A percentile compares a stretch with the other conserved stretches of the same genome.
Evolutionary conservation across 1,140 invertebrate genomes (phyloP).

Genomic region (Zeugodacus cucurbitae): DNA sequence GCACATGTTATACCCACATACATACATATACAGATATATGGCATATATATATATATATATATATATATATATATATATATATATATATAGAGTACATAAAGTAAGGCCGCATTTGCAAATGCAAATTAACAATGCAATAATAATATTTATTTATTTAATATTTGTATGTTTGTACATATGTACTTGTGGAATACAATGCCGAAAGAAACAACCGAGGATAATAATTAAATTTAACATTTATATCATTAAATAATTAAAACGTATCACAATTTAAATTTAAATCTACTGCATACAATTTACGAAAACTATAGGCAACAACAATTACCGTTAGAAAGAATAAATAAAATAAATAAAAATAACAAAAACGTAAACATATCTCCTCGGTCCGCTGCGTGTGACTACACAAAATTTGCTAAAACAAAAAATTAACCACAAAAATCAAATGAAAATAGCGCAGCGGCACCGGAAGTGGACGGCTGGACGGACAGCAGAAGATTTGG

Average conservation of each 20-base stretch:
- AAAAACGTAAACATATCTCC: not conserved
- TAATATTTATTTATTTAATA: not conserved
- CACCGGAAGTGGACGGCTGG: not conserved
- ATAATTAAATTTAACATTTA: not conserved
- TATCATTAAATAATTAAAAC: not conserved
- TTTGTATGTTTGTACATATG: not conserved
- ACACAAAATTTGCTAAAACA: not conserved
- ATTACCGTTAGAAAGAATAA: not conserved
- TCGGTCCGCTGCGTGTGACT: not conserved
- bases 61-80: not conserved
- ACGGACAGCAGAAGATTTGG: not conserved
- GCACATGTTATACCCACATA: not conserved
- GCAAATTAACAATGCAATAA: not conserved
- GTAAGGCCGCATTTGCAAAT: not conserved
- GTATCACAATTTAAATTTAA: slow-evolving; percentile 7
- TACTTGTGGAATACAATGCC: not conserved
- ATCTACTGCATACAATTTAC: not conserved
- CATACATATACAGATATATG: not conserved
- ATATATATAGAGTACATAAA: not conserved
- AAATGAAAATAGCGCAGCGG: not conserved
- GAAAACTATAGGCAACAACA: not conserved
- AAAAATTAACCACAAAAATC: not conserved
- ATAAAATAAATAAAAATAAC: no score
- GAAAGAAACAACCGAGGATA: slow-evolving; percentile 27
- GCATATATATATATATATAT: not conserved